Conservation (phyloP, 2,113 vertebrate species). For the Chloropsis cyanopogon region DNA sequence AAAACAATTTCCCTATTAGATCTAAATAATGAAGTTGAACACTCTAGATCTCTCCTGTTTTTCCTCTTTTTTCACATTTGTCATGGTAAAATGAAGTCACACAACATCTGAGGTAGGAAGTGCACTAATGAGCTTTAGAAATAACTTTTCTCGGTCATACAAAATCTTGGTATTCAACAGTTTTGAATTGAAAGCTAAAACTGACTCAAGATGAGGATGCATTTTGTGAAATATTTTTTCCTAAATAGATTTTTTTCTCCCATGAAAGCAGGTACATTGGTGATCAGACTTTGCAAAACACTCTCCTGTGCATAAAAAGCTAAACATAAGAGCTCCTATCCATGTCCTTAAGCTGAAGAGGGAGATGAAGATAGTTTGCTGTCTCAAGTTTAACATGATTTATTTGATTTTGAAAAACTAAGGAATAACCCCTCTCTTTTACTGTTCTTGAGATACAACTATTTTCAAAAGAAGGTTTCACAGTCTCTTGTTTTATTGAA, state of each 20-base stretch:
- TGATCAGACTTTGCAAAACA: not conserved
- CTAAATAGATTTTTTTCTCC: not conserved
- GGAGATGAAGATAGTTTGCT: not conserved
- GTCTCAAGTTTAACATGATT: not conserved
- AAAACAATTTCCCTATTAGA: not conserved
- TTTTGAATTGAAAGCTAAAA: not conserved
- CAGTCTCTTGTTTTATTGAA: not conserved
- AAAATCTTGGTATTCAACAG: not conserved
- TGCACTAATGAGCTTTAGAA: not conserved
- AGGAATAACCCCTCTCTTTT: not conserved
- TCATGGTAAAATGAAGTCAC: not conserved
- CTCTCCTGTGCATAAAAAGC: not conserved
- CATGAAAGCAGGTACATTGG: not conserved
- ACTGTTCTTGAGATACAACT: not conserved
- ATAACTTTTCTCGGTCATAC: not conserved
- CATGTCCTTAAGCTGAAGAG: not conserved
- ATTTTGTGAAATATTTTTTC: not conserved
- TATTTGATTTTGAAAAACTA: not conserved
- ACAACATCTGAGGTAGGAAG: not conserved
- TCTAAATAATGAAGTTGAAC: not conserved
- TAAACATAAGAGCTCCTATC: not conserved
- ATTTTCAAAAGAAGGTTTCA: not conserved
- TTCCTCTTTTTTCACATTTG: not conserved
- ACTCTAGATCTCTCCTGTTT: not conserved
- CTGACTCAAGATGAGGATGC: not conserved